phyloP scores from a whole-genome alignment of 2,113 vertebrate species.

The Carettochelys insculpta region DNA sequence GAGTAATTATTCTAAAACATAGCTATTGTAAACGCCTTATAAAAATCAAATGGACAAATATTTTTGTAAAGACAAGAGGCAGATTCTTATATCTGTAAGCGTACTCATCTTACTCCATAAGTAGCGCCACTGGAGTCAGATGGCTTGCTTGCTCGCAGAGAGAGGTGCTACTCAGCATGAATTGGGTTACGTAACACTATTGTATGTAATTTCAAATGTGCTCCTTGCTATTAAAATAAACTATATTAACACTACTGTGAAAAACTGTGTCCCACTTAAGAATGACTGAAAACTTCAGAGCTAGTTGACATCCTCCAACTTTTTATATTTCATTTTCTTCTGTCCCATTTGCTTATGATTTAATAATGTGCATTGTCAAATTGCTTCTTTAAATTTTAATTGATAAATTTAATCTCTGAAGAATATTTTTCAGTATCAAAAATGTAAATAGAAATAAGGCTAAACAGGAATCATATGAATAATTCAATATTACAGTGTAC shows the following conservation, averaged over 20 bases:
- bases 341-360: not conserved
- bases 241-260: not conserved
- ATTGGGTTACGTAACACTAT: not conserved
- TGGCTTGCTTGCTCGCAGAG: not conserved
- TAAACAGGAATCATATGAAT: slow-evolving; percentile 49
- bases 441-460: slow-evolving; percentile 56
- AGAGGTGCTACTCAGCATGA: not conserved
- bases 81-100: not conserved
- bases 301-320: not conserved
- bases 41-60: not conserved
- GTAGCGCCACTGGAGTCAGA: not conserved
- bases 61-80: not conserved
- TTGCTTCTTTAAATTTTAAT: slow-evolving; percentile 46
- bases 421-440: slow-evolving; percentile 47
- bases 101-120: not conserved
- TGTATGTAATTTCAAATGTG: not conserved
- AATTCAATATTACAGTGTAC: slow-evolving; percentile 37
- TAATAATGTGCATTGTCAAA: slow-evolving; percentile 5
- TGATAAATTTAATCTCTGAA: slow-evolving; percentile 49
- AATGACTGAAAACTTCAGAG: not conserved
- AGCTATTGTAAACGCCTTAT: not conserved
- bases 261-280: not conserved
- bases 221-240: not conserved
- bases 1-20: accelerated
- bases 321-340: not conserved